Evolutionary conservation across 2,113 vertebrate species (phyloP).

Genomic region (Tricholaema leucomelas): DNA sequence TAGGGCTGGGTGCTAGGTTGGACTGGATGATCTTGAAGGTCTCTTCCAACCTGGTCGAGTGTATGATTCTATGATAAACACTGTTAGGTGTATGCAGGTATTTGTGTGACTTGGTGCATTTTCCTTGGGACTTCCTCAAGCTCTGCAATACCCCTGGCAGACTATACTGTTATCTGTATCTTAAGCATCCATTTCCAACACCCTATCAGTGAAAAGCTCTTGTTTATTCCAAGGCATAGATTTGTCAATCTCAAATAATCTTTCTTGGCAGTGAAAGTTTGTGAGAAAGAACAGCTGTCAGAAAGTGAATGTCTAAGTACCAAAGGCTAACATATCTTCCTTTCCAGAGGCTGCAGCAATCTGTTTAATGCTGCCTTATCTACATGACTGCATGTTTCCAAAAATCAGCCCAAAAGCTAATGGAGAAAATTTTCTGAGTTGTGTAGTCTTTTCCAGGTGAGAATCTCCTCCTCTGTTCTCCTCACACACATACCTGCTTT

Average conservation of each 20-base stretch:
- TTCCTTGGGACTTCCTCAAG: not conserved
- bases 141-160: not conserved
- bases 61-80: too few species aligned
- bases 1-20: too few species aligned
- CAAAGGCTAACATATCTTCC: slow-evolving; percentile 28
- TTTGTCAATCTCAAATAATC: not conserved
- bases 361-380: slow-evolving; percentile 35
- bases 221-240: slow-evolving; percentile 24
- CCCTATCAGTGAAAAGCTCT: not conserved
- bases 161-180: not conserved
- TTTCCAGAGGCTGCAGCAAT: slow-evolving; percentile 23
- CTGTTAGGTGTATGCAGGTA: not conserved
- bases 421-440: not conserved
- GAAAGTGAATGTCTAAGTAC: not conserved
- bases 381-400: not conserved
- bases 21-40: too few species aligned
- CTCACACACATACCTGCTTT: not conserved
- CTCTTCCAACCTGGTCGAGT: too few species aligned
- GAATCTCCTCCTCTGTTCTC: not conserved
- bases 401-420: slow-evolving; percentile 9
- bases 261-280: not conserved
- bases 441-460: not conserved
- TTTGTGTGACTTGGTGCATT: not conserved
- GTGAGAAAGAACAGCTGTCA: slow-evolving; percentile 12
- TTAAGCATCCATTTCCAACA: not conserved